Percentiles rank a stretch among this genome's conserved stretches.
phyloP scores from a whole-genome alignment of 2,797 vertebrate species.

The Momotus momota region DNA sequence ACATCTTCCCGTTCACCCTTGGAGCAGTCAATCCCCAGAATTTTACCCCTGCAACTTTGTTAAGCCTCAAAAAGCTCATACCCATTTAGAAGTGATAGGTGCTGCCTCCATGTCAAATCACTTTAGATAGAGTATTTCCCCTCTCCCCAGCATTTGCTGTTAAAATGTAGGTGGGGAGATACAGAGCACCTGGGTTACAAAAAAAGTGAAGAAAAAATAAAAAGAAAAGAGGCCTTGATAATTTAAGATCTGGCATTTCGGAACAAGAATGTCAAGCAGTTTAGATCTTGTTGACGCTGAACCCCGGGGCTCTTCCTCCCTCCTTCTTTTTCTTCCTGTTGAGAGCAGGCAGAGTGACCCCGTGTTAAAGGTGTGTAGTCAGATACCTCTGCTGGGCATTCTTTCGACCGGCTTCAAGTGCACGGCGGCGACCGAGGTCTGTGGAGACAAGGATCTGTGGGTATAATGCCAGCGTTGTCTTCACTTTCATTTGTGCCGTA shows the following conservation, averaged over 20 bases:
- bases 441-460: conserved; percentile 6
- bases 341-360: conserved; percentile 23
- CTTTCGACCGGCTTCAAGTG: neutral
- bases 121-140: neutral
- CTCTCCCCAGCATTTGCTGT: neutral
- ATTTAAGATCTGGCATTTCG: conserved; percentile 76
- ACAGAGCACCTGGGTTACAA: neutral
- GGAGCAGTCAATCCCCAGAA: neutral
- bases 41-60: neutral
- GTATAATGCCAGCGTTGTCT: neutral
- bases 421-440: neutral
- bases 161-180: conserved; percentile 72
- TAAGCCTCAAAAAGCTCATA: neutral
- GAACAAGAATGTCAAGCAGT: conserved; percentile 74
- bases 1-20: neutral
- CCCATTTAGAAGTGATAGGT: neutral
- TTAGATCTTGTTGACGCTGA: conserved; percentile 47
- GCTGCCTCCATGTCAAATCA: neutral
- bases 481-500: neutral
- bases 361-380: neutral
- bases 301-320: conserved; percentile 21
- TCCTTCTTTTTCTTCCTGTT: neutral
- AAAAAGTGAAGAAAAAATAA: neutral
- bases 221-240: conserved; percentile 38
- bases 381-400: conserved; percentile 40